These are phyloP conservation scores for Mus musculus DNA, from an alignment of 2,113 vertebrate genomes.

Conservation along the genomic window GRCm39 chr4:27163501-27164000, in stretches of 20 bases:
- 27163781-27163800: background rate
- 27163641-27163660: too few relatives aligned
- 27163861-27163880: background rate
- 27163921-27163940: background rate
- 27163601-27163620: too few relatives aligned
- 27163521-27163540: too few relatives aligned
- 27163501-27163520: too few relatives aligned
- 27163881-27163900: background rate
- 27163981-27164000: background rate
- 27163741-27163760: background rate
- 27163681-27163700: too few relatives aligned
- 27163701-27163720: too few relatives aligned
- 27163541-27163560: too few relatives aligned
- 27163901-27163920: background rate
- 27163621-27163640: too few relatives aligned
- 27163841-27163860: rapidly evolving
- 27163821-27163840: background rate
- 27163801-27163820: background rate
- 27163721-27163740: too few relatives aligned
- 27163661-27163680: too few relatives aligned
- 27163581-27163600: too few relatives aligned
- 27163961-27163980: background rate
- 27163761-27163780: background rate
- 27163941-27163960: background rate
- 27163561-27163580: too few relatives aligned